Conservation (phyloP, 2,797 vertebrate species). For the Scarus forsteni region DNA sequence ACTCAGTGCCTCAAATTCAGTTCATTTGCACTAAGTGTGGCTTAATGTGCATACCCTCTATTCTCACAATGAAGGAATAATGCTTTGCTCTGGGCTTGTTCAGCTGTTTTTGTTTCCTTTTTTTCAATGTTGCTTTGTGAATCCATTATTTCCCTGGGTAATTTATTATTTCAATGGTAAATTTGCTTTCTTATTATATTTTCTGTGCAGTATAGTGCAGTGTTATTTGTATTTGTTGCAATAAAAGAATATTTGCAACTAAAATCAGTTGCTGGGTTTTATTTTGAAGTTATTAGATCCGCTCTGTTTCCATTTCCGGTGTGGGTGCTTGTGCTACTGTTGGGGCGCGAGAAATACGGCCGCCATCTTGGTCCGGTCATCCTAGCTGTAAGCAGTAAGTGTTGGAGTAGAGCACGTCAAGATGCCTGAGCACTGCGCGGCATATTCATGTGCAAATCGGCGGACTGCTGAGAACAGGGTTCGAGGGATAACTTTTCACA, state of each 20-base stretch:
- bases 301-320: neutral
- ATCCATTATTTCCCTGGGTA: constrained; percentile 21
- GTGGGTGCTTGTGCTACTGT: too few species aligned
- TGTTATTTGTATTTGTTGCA: constrained; percentile 4
- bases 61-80: neutral
- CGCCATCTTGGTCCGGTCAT: too few species aligned
- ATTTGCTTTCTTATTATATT: constrained; percentile 1
- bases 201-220: neutral
- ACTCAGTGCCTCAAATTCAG: too few species aligned
- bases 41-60: too few species aligned
- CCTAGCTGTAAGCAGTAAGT: too few species aligned
- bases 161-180: neutral
- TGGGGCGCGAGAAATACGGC: too few species aligned
- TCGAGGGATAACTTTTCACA: too few species aligned
- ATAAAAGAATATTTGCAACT: constrained; percentile 36
- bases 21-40: too few species aligned
- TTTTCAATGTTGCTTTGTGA: constrained; percentile 1
- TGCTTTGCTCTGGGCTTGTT: constrained; percentile 21
- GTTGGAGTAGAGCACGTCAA: too few species aligned
- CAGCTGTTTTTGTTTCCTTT: neutral
- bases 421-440: too few species aligned
- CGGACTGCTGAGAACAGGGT: too few species aligned
- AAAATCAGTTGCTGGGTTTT: constrained; percentile 13
- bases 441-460: too few species aligned
- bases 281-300: constrained; percentile 56